A percentile compares a stretch with the other conserved stretches of the same genome.
phyloP scores from a whole-genome alignment of 2,888 invertebrate genomes.

The Apomyelois bistriatella region DNA sequence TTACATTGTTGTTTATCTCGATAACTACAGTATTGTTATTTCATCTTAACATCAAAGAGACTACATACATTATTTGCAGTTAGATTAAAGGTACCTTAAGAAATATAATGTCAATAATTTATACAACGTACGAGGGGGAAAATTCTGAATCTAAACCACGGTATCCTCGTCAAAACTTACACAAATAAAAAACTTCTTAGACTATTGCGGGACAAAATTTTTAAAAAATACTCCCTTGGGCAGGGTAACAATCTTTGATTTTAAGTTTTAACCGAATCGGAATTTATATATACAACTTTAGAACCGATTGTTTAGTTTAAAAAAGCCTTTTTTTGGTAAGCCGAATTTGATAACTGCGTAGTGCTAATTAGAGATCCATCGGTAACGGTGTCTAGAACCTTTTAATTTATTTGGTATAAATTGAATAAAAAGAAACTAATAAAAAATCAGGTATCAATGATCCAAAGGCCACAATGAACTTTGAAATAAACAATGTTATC shows the following conservation, averaged over 20 bases:
- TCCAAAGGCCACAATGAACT: constrained; percentile 45
- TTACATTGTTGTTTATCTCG: constrained; percentile 81
- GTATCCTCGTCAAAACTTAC: constrained; percentile 34
- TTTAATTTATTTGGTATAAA: constrained; percentile 76
- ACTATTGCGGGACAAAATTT: constrained; percentile 61
- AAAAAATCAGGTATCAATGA: constrained; percentile 67
- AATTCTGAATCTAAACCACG: constrained; percentile 36
- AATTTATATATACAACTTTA: constrained; percentile 65
- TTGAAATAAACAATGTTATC: constrained; percentile 32
- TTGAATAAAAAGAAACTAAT: constrained; percentile 65
- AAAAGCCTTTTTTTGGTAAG: constrained; percentile 67
- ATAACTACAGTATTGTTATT: constrained; percentile 72
- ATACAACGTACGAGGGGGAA: constrained; percentile 68
- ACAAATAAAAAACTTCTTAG: constrained; percentile 39
- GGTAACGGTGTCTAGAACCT: constrained; percentile 75
- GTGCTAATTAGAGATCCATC: constrained; percentile 74
- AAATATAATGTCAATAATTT: constrained; percentile 70
- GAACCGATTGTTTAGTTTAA: constrained; percentile 58
- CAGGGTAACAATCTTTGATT: constrained; percentile 45
- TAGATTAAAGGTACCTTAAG: constrained; percentile 56
- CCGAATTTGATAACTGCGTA: constrained; percentile 54
- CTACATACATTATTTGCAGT: constrained; percentile 79
- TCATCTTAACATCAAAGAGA: constrained; percentile 79
- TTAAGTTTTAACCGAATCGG: constrained; percentile 38
- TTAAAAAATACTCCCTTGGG: constrained; percentile 54